Evolutionary conservation across 2,888 invertebrate genomes (phyloP).

Genomic region (Eilema depressum): DNA sequence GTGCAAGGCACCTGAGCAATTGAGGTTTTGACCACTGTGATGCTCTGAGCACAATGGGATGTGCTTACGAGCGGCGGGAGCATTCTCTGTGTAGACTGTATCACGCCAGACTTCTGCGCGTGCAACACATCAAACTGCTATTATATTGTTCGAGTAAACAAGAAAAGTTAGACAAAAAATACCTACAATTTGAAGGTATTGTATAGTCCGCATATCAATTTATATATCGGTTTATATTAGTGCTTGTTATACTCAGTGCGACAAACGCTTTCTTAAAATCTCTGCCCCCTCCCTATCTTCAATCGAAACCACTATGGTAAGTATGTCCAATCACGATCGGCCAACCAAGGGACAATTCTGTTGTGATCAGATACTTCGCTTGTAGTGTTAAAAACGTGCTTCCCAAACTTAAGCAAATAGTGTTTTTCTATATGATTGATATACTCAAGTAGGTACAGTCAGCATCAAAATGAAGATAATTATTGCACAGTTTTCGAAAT

Average conservation of each 20-base stretch:
- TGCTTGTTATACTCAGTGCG: neutral
- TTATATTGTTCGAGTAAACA: neutral
- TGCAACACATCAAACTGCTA: conserved; percentile 33
- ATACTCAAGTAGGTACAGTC: too few relatives aligned
- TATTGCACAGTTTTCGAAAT: too few relatives aligned
- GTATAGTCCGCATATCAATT: too few relatives aligned
- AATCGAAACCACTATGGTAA: neutral
- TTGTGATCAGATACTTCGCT: too few relatives aligned
- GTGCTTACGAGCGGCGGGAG: conserved; percentile 80
- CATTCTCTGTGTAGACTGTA: conserved; percentile 82
- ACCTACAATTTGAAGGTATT: neutral
- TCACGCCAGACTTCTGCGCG: conserved; percentile 81
- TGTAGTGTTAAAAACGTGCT: too few relatives aligned
- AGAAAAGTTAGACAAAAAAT: neutral
- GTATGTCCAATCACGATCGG: neutral
- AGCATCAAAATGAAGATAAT: too few relatives aligned
- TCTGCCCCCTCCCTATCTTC: neutral
- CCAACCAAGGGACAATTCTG: neutral
- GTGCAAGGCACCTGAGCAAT: conserved; percentile 60
- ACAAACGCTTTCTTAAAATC: neutral
- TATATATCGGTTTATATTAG: neutral
- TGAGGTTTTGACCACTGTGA: conserved; percentile 74
- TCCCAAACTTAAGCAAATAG: too few relatives aligned
- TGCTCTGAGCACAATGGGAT: conserved; percentile 69
- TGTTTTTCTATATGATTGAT: too few relatives aligned